Evolutionary conservation across 2,113 vertebrate genomes (phyloP).

Genomic region (Vulpes lagopus): DNA sequence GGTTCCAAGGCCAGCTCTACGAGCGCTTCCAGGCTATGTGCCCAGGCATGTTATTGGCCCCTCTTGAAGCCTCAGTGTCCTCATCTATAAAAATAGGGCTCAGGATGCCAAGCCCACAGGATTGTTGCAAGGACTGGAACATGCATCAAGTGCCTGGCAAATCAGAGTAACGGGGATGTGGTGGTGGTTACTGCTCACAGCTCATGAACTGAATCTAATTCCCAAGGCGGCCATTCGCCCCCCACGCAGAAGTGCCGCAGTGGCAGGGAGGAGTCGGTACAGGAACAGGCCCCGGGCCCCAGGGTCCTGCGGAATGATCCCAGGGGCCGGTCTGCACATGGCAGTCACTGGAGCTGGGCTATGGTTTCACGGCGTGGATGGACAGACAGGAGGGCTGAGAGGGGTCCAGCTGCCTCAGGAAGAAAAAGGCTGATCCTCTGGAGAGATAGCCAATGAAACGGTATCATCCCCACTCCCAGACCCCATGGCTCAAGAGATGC

Average conservation of each 20-base stretch:
- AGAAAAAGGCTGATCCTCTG: conserved; percentile 30
- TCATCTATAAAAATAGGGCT: conserved; percentile 61
- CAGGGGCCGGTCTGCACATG: not conserved
- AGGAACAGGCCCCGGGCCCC: not conserved
- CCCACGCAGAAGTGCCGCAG: conserved; percentile 2
- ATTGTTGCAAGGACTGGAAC: conserved; percentile 57
- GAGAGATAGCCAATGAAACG: conserved; percentile 42
- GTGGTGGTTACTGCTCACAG: not conserved
- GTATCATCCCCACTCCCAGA: conserved; percentile 49
- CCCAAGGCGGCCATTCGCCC: not conserved
- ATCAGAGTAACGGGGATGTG: not conserved
- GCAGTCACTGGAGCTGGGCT: not conserved
- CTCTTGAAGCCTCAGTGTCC: conserved; percentile 40
- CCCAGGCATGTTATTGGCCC: not conserved
- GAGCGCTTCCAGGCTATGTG: conserved; percentile 39
- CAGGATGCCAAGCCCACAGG: not conserved
- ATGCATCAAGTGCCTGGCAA: not conserved
- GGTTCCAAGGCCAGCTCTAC: conserved; percentile 35
- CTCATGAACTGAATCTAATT: conserved; percentile 24
- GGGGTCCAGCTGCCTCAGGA: not conserved
- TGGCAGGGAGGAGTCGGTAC: not conserved
- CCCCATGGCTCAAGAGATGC: not conserved
- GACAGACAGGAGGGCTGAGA: not conserved
- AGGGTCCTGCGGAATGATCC: not conserved
- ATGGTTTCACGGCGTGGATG: not conserved